A percentile compares a stretch with the other conserved stretches of the same genome.
Evolutionary conservation across 2,888 invertebrate species (phyloP).

Genomic region (Protodeltote pygarga): DNA sequence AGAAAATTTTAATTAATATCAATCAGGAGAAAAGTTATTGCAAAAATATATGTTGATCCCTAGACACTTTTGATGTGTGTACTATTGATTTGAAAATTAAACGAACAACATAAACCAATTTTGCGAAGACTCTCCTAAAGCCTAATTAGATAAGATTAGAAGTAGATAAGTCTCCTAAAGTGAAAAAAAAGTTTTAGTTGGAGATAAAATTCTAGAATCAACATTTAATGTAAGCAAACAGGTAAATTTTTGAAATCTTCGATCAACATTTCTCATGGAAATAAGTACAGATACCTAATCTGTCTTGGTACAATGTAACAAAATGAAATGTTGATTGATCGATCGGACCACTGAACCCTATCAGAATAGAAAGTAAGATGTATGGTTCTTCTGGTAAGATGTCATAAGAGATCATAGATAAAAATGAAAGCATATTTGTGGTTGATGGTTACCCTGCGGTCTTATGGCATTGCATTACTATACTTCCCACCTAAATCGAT

Average conservation of each 20-base stretch:
- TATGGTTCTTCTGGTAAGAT: conserved; percentile 58
- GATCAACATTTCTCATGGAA: neutral
- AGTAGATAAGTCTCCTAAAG: no score
- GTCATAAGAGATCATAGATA: conserved; percentile 66
- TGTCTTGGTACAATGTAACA: conserved; percentile 24
- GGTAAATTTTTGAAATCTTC: neutral
- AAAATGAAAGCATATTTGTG: conserved; percentile 65
- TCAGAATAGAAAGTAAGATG: conserved; percentile 66
- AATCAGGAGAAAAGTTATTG: no score
- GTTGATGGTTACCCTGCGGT: conserved; percentile 51
- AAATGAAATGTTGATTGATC: conserved; percentile 40
- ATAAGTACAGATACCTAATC: neutral
- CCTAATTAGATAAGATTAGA: no score
- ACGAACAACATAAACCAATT: no score
- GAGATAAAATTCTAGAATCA: no score
- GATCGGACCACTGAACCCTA: conserved; percentile 29
- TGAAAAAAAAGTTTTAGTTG: no score
- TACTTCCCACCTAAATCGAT: conserved; percentile 35
- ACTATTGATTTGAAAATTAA: no score
- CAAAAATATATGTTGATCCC: no score
- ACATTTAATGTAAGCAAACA: no score
- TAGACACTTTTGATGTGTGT: no score
- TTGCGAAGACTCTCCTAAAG: no score
- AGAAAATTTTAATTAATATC: no score
- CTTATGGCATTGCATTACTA: conserved; percentile 43